A percentile compares a stretch with the other conserved stretches of the same genome.
Evolutionary conservation across 2,888 invertebrate species (phyloP).

Genomic region (Drosophila dives): DNA sequence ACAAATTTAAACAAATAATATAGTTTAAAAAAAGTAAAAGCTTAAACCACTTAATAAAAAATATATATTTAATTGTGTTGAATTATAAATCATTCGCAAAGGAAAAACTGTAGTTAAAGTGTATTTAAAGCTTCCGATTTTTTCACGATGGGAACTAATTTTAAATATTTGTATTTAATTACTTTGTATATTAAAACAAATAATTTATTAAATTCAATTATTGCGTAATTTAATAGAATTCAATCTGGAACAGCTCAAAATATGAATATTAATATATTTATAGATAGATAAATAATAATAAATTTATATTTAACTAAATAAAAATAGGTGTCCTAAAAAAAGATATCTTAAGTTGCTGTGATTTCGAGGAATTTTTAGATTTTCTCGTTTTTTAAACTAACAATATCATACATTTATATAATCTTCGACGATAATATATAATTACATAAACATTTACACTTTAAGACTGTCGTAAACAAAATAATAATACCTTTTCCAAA

Average conservation of each 20-base stretch:
- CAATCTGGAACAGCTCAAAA: neutral
- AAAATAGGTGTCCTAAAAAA: neutral
- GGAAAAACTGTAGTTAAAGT: neutral
- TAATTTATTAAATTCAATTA: neutral
- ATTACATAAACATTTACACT: constrained; percentile 1
- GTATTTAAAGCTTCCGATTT: neutral
- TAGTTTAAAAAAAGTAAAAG: no score
- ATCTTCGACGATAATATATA: neutral
- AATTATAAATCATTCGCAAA: neutral
- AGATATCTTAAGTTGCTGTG: neutral
- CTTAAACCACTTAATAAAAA: no score
- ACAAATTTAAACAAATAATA: neutral
- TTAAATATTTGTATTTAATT: neutral
- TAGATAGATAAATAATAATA: neutral
- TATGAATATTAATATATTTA: neutral
- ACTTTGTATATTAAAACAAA: neutral
- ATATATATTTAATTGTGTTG: neutral
- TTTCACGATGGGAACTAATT: neutral
- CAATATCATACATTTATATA: neutral
- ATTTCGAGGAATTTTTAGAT: neutral
- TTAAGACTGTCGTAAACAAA: neutral
- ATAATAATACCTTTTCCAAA: neutral
- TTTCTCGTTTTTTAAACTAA: neutral
- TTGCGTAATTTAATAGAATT: neutral
- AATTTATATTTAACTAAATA: neutral